Conservation (phyloP, 2,113 vertebrate genomes). For the Phaethornis superciliosus region DNA sequence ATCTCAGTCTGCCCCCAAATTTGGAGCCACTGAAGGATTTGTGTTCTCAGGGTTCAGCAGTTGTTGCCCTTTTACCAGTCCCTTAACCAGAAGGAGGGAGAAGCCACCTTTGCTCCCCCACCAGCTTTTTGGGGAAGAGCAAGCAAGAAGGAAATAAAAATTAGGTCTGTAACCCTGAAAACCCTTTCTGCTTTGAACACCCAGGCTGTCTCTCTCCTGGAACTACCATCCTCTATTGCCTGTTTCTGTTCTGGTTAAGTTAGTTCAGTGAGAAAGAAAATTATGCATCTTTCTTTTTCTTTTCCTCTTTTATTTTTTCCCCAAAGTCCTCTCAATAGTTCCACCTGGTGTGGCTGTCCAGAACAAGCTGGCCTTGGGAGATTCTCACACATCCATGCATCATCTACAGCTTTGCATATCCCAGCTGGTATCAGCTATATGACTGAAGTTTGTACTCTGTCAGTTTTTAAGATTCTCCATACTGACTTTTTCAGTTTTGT, state of each 20-base stretch:
- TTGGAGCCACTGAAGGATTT: not conserved
- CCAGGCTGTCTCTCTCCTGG: not conserved
- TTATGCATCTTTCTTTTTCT: not conserved
- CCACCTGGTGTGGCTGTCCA: not conserved
- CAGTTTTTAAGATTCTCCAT: not conserved
- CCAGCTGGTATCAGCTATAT: not conserved
- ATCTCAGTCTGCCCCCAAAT: not conserved
- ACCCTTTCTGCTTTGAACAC: not conserved
- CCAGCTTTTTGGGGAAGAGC: not conserved
- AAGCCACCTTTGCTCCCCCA: not conserved
- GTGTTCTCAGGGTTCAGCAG: not conserved
- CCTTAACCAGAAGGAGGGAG: not conserved
- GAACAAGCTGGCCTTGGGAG: not conserved
- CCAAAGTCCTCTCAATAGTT: not conserved
- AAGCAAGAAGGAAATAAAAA: not conserved
- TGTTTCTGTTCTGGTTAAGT: not conserved
- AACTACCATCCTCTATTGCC: not conserved
- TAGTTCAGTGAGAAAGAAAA: not conserved
- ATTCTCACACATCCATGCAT: not conserved
- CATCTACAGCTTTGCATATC: not conserved
- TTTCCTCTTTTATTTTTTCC: not conserved
- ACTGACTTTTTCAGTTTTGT: not conserved
- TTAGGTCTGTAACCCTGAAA: not conserved
- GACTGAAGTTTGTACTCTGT: not conserved
- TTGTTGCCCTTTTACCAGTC: not conserved